Conservation (phyloP, 2,797 vertebrate genomes). For the Gallirallus australis region DNA sequence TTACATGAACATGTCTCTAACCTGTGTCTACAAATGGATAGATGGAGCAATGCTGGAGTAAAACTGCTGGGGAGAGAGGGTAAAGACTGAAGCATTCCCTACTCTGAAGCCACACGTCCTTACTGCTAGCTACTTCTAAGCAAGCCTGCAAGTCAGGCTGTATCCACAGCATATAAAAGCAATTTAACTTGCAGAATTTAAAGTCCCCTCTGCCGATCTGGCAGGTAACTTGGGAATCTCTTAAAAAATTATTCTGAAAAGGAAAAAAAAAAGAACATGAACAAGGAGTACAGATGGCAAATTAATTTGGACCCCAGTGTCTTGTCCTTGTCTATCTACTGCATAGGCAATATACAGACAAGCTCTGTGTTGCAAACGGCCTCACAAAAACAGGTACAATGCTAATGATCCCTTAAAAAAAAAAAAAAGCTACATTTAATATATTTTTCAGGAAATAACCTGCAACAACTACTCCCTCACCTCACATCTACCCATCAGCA, state of each 20-base stretch:
- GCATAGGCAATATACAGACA: neutral
- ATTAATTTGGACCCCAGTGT: accelerated
- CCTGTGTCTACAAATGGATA: neutral
- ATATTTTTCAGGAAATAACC: neutral
- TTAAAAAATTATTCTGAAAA: neutral
- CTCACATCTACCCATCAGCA: neutral
- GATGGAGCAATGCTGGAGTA: neutral
- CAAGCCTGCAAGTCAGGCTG: neutral
- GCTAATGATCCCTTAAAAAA: neutral
- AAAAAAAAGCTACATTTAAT: neutral
- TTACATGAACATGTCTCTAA: neutral
- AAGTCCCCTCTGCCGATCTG: neutral
- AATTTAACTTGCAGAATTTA: neutral
- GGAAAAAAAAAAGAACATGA: neutral
- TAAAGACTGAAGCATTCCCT: neutral
- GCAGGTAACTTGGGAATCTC: neutral
- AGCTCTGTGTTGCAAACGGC: neutral
- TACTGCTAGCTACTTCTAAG: neutral
- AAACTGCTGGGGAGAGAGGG: neutral
- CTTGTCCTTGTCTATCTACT: neutral
- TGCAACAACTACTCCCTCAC: neutral
- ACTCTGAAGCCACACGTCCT: neutral
- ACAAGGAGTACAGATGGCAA: neutral
- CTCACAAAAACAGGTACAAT: neutral
- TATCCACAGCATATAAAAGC: neutral